Percentiles rank a stretch among this genome's conserved stretches.
phyloP scores from a whole-genome alignment of 1,140 invertebrate genomes.

The Drosophila tropicalis region DNA sequence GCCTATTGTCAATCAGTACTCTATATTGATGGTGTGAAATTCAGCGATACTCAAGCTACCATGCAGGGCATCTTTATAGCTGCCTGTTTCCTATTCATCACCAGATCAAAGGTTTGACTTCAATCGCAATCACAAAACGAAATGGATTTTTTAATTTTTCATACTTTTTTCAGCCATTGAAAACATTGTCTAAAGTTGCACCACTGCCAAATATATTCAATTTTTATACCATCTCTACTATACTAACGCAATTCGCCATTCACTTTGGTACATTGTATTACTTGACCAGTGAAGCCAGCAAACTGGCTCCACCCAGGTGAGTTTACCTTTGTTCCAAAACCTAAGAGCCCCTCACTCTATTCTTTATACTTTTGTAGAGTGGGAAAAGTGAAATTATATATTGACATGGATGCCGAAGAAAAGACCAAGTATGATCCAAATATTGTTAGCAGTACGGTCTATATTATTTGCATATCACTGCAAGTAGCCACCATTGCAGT shows the following conservation, averaged over 20 bases:
- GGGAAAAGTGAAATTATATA: slow-evolving; percentile 85
- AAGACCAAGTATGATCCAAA: slow-evolving; percentile 95
- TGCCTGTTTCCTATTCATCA: slow-evolving; percentile 99
- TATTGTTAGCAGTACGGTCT: slow-evolving; percentile 98
- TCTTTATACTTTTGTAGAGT: slow-evolving; percentile 79
- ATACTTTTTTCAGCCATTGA: slow-evolving; percentile 90
- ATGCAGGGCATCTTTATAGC: slow-evolving; percentile 97
- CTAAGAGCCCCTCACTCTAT: background rate
- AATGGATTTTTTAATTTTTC: background rate
- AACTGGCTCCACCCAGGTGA: slow-evolving; percentile 88
- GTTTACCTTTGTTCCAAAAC: background rate
- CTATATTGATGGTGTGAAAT: slow-evolving; percentile 99
- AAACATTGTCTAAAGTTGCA: slow-evolving; percentile 95
- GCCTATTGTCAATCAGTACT: slow-evolving; percentile 99
- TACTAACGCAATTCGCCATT: slow-evolving; percentile 96
- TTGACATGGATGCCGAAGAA: slow-evolving; percentile 86
- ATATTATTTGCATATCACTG: slow-evolving; percentile 98
- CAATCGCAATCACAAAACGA: background rate
- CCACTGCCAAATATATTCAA: slow-evolving; percentile 99
- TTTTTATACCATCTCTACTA: slow-evolving; percentile 97
- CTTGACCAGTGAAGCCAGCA: slow-evolving; percentile 91
- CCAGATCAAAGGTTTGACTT: slow-evolving; percentile 93
- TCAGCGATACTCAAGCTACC: slow-evolving; percentile 98
- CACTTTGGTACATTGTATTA: slow-evolving; percentile 97
- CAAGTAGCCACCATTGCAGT: slow-evolving; percentile 99